phyloP scores from a whole-genome alignment of 2,797 vertebrate genomes.

The Pogoniulus pusillus region DNA sequence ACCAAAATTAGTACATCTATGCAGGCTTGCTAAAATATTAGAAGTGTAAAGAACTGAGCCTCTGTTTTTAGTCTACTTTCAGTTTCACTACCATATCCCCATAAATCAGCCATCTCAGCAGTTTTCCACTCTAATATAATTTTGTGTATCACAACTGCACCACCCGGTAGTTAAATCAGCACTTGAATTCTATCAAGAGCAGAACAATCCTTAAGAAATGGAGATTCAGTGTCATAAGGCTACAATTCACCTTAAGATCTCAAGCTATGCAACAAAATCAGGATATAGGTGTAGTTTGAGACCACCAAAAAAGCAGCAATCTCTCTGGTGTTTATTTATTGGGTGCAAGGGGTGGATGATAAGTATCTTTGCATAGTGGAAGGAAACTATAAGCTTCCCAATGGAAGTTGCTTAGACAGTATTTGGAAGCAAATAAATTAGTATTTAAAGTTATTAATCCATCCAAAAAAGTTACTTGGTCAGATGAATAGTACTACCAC shows the following conservation, averaged over 20 bases:
- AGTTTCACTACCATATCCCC: not conserved
- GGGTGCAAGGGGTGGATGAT: fast-evolving
- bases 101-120: not conserved
- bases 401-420: not conserved
- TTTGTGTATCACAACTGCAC: not conserved
- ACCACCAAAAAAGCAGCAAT: not conserved
- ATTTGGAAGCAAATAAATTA: not conserved
- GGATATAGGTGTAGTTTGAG: not conserved
- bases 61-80: not conserved
- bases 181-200: not conserved
- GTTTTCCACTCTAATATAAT: not conserved
- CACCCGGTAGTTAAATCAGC: not conserved
- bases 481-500: not conserved
- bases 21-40: not conserved
- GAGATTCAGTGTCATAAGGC: not conserved
- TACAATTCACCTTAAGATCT: not conserved
- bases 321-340: not conserved
- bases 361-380: not conserved
- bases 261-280: not conserved
- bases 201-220: not conserved
- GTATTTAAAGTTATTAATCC: not conserved
- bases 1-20: not conserved
- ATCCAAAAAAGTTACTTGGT: not conserved
- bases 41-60: not conserved
- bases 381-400: not conserved